Evolutionary conservation across 2,113 vertebrate genomes (phyloP), one percentile per base, ranked within the genome.

Genomic region (Fregetta grallaria): DNA sequence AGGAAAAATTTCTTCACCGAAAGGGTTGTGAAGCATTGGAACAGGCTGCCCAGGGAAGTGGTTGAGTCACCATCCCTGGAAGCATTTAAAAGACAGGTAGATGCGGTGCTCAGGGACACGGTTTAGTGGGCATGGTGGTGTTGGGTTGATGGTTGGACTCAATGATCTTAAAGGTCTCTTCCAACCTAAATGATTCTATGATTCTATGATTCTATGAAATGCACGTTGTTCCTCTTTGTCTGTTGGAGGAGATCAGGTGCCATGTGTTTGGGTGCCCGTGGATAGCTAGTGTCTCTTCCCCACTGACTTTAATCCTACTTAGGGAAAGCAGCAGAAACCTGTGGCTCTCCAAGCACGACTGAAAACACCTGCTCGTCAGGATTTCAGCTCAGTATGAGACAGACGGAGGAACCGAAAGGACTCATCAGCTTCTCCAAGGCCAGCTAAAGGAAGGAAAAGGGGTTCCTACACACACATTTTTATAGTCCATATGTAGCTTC

Each of bases 361-460:
- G 53, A 40, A 36, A 83, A 58, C 49, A 58, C 4, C 14, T 55
- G 7, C 16, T 76, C 9, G 0, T 32, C 36, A 65, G 53, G 36
- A 71, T 72, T 85, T 91, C 84, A 74, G 38, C 26, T 52, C 84
- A 61, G 44, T 29, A 17, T 52, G 70, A 76, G 49, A 47, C 27
- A 70, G 22, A 7, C 2, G 5, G 2, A 1, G 42, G 38, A 86
- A 40, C 26, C 0, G 0, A 52, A 76, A 88, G 22, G 13, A 2
- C 7, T 91, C 40, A 50, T 36, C 72, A 56, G 40, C n/a, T 72
- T 78, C 34, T 36, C 34, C 29, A 61, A 66, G 38, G 34, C 9
- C 42, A 72, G 15, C 34, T 68, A 47, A 84, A 86, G 47, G 23
- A 88, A 84, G 30, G 27, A 59, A 90, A 74, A 74, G 29, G 5